Evolutionary conservation across 2,113 vertebrate species (phyloP), one percentile per base, ranked within the genome.

Genomic region (Laterallus jamaicensis): DNA sequence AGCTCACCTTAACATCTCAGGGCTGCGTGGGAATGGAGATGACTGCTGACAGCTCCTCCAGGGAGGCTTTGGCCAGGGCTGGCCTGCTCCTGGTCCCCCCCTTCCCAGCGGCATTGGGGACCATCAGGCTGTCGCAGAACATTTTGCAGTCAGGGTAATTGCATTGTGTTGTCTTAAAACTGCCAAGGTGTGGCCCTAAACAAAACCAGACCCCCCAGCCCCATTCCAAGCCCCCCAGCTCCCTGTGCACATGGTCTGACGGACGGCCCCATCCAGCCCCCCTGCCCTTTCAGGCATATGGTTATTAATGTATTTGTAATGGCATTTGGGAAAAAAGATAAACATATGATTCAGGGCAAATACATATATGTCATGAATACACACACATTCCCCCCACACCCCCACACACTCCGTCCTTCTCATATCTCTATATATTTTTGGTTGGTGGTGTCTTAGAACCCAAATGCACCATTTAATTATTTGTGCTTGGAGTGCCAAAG

Each of bases 391-490:
- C 42, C 42, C 42, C 42, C 42, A 6, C 37, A 14, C 42, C 42
- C 42, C 5, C 37, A 12, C 20, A 16, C 24, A 32, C 26, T 32
- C n/a, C 21, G 21, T 69, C 29, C 49, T 11, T 42, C 32, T 58
- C 50, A 42, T 47, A 78, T 59, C 63, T 76, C 5, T 58, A 22
- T 56, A 6, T 83, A 49, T 37, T 80, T 84, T 82, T 40, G 55
- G 82, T 93, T 85, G 58, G 9, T 42, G 25, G 39, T 91, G 86
- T 87, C 69, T 76, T 60, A 78, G 81, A 82, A 88, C 62, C 20
- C 77, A 91, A 92, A 86, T 11, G 69, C 69, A 91, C 67, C 78
- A 86, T 96, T 95, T 92, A 88, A 91, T 95, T 95, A 93, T 92
- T 96, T 91, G 94, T 79, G 70, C 77, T 93, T 82, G 86, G 88